phyloP scores from a whole-genome alignment of 1,140 invertebrate genomes.

The Cydia strobilella region DNA sequence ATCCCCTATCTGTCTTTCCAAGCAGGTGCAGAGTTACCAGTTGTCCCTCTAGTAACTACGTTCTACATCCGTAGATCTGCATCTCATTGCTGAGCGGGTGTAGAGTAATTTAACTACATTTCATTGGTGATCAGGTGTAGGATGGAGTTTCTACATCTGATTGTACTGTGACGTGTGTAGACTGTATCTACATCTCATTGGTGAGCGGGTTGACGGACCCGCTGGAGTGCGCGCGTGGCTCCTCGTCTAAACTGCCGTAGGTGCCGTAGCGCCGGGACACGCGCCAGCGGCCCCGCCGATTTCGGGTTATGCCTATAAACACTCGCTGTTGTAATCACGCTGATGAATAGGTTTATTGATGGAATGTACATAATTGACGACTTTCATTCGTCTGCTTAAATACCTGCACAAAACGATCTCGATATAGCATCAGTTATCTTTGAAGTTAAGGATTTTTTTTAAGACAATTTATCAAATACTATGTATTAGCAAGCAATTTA shows the following conservation, averaged over 20 bases:
- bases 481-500: too few species aligned
- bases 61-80: too few species aligned
- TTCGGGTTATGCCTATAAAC: constrained; percentile 70
- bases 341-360: background rate
- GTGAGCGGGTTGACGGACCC: constrained; percentile 61
- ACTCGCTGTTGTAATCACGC: background rate
- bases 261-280: constrained; percentile 59
- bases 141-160: background rate
- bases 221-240: constrained; percentile 59
- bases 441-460: too few species aligned
- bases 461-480: too few species aligned
- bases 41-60: too few species aligned
- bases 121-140: too few species aligned
- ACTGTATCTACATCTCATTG: constrained; percentile 58
- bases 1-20: too few species aligned
- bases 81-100: too few species aligned
- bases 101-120: too few species aligned
- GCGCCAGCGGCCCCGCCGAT: constrained; percentile 67
- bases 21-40: too few species aligned
- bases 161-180: constrained; percentile 6
- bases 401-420: too few species aligned
- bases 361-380: background rate
- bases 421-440: too few species aligned
- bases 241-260: constrained; percentile 75
- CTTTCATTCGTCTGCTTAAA: background rate